These are phyloP conservation scores for Ictalurus furcatus DNA, from an alignment of 2,113 vertebrate species.

Conservation along the genomic window DNA sequence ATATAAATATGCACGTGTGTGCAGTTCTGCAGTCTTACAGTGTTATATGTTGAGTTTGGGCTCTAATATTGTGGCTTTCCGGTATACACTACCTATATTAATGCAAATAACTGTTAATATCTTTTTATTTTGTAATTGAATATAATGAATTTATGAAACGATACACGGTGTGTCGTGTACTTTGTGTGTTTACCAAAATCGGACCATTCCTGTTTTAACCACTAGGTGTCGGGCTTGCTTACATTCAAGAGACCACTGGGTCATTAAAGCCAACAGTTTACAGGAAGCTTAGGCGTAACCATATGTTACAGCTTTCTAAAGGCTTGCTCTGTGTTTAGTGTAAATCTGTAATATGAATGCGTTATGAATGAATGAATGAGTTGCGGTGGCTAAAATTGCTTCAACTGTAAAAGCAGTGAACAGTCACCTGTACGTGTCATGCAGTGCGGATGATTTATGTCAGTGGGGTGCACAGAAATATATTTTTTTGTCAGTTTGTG, in stretches of 20 bases:
- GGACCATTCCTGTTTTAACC: conserved; percentile 10
- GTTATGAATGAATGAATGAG: background rate
- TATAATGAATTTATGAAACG: conserved; percentile 14
- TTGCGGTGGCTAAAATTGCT: background rate
- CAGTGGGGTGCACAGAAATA: background rate
- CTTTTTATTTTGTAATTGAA: conserved; percentile 16
- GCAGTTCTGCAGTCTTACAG: conserved; percentile 20
- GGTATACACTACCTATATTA: conserved; percentile 28
- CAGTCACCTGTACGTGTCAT: background rate
- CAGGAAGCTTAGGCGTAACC: background rate
- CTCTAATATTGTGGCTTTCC: conserved; percentile 17
- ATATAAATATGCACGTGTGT: conserved; percentile 21
- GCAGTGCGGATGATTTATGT: background rate
- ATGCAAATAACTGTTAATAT: conserved; percentile 34
- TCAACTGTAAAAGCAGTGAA: background rate
- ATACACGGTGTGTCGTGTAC: background rate
- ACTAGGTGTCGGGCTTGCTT: conserved; percentile 26
- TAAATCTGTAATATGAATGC: background rate
- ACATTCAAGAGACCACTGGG: background rate
- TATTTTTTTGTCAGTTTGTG: background rate
- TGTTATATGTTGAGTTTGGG: conserved; percentile 24
- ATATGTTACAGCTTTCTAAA: conserved; percentile 9
- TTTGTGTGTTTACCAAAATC: background rate
- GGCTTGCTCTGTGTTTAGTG: background rate
- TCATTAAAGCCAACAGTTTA: background rate